Base-by-base conservation (phyloP, 2,888 invertebrate species). In the Callyntrura guangdongensis region DNA sequence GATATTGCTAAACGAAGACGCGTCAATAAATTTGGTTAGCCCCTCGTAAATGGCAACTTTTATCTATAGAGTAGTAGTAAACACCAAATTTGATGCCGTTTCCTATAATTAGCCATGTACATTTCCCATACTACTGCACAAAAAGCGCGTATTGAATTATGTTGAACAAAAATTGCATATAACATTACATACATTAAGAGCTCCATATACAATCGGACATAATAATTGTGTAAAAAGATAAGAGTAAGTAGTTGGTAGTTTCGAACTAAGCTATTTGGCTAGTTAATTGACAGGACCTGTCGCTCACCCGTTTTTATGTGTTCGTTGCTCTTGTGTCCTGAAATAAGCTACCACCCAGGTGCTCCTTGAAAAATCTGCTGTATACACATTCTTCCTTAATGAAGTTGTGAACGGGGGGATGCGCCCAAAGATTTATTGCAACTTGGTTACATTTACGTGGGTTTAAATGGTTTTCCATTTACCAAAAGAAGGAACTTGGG, bases 291-390 rank as follows among this genome's bases (percentile, higher is more conserved):
- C 91, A 87, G 91, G 87, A 49, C 87, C 87, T 91, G 91, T 91
- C 91, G 83, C 84, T 91, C 87, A 77, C 79, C 84, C 91, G 59
- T 91, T 91, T 91, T 91, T 91, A 91, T 87, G 87, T 67, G 89
- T 82, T 89, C 84, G 79, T 61, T 85, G 83, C 84, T 84, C 83
- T 67, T 84, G 59, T 67, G 84, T 89, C 89, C 89, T 84, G 83
- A 89, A 89, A 89, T 77, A 77, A 83, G 90, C 90, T 91, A 87
- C 91, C 91, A 91, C 91, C 91, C 91, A 91, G 91, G 91, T 91
- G 91, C 91, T 91, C 27, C 74, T 82, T 82, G 20, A 87, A 36
- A 27, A 67, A 67, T 77, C 77, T 83, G 74, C 47, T 87, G 83
- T 91, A 87, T 79, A 83, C 64, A 67, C 83, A 91, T 91, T 91